Evolutionary conservation across 2,888 invertebrate genomes (phyloP).

Genomic region (Timandra comae): DNA sequence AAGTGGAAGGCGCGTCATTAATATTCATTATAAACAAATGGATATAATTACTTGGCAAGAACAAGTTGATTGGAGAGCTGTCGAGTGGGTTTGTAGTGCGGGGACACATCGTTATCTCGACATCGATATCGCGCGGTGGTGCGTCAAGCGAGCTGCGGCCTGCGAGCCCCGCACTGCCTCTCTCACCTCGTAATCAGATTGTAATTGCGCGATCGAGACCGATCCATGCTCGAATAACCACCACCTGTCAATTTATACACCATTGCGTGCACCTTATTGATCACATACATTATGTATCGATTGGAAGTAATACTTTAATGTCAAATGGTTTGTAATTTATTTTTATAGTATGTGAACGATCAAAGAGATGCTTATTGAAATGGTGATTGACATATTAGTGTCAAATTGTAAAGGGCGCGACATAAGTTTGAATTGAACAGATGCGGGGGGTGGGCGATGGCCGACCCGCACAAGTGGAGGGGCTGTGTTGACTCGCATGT

Average conservation of each 20-base stretch:
- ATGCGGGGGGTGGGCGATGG: slow-evolving; percentile 26
- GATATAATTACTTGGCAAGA: slow-evolving; percentile 67
- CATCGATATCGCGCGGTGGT: slow-evolving; percentile 31
- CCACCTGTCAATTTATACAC: slow-evolving; percentile 48
- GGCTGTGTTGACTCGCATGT: slow-evolving; percentile 66
- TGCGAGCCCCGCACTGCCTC: slow-evolving; percentile 18
- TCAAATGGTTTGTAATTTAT: too few relatives aligned
- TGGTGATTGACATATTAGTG: slow-evolving; percentile 49
- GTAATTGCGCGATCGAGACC: slow-evolving; percentile 57
- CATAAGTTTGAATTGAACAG: slow-evolving; percentile 26
- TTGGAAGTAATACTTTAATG: too few relatives aligned
- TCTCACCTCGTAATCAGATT: slow-evolving; percentile 58
- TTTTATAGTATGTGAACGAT: too few relatives aligned
- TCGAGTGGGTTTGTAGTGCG: slow-evolving; percentile 48
- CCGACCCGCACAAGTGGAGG: slow-evolving; percentile 31
- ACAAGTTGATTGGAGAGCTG: slow-evolving; percentile 58
- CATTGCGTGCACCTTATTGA: slow-evolving; percentile 19
- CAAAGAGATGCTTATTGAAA: not conserved
- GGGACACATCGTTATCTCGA: slow-evolving; percentile 63
- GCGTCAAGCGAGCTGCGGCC: slow-evolving; percentile 27
- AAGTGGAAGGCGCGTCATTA: slow-evolving; percentile 53
- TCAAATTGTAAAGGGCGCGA: slow-evolving; percentile 27
- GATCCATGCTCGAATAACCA: slow-evolving; percentile 40
- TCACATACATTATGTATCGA: slow-evolving; percentile 7
- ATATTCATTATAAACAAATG: slow-evolving; percentile 72